These are phyloP conservation scores for Thyatira batis DNA, from an alignment of 2,888 invertebrate species.

Conservation along the genomic window DNA sequence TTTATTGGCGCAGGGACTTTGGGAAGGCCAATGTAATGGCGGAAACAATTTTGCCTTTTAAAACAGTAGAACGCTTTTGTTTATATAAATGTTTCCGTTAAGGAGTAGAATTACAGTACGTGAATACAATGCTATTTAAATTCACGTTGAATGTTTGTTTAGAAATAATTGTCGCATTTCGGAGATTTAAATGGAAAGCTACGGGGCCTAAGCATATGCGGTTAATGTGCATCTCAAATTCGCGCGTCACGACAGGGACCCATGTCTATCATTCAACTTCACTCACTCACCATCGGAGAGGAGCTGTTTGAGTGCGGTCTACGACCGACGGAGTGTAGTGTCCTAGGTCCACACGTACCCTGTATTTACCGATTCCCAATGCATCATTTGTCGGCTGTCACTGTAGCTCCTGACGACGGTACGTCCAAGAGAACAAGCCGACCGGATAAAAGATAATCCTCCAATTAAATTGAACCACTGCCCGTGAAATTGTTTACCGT, in stretches of 20 bases:
- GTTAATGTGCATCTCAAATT: neutral
- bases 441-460: conserved; percentile 72
- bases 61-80: conserved; percentile 59
- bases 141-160: neutral
- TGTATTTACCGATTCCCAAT: conserved; percentile 41
- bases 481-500: conserved; percentile 78
- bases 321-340: conserved; percentile 5
- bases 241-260: neutral
- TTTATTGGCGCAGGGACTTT: conserved; percentile 72
- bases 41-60: conserved; percentile 76
- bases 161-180: neutral
- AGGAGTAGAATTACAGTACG: neutral
- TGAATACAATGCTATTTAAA: neutral
- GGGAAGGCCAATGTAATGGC: conserved; percentile 67
- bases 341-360: conserved; percentile 15
- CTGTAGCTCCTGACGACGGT: conserved; percentile 69
- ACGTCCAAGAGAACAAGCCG: conserved; percentile 40
- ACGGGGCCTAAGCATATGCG: neutral
- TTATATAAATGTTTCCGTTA: conserved; percentile 45
- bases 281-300: conserved; percentile 6
- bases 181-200: neutral
- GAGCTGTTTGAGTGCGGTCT: conserved; percentile 20
- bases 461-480: conserved; percentile 77
- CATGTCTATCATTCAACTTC: conserved; percentile 2
- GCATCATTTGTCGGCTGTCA: conserved; percentile 76